Conservation (phyloP, 2,113 vertebrate species). For the Camelus dromedarius region DNA sequence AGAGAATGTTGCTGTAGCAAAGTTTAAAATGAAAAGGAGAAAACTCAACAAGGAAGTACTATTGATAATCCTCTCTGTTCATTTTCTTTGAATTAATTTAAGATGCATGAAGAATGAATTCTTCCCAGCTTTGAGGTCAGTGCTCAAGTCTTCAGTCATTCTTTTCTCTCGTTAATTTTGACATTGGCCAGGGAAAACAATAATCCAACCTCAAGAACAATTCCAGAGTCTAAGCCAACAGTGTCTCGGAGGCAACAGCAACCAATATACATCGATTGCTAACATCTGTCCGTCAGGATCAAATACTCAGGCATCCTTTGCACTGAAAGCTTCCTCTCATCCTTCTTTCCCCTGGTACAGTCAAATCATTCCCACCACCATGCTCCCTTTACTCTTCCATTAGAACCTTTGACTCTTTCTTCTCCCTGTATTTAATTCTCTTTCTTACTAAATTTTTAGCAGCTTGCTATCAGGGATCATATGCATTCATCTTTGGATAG, state of each 20-base stretch:
- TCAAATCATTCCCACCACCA: not conserved
- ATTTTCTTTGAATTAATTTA: conserved; percentile 51
- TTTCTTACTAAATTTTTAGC: not conserved
- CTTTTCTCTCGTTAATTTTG: conserved; percentile 30
- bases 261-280: not conserved
- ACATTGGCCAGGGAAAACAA: not conserved
- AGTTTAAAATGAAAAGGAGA: conserved; percentile 55
- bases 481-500: not conserved
- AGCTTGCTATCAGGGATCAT: not conserved
- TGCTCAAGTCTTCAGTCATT: not conserved
- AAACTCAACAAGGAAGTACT: not conserved
- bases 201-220: conserved; percentile 1
- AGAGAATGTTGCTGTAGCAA: not conserved
- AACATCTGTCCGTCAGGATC: conserved; percentile 39
- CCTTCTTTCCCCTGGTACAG: not conserved
- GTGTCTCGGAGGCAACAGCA: not conserved
- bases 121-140: not conserved
- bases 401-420: not conserved
- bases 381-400: not conserved
- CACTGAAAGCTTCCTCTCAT: not conserved
- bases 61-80: conserved; percentile 9
- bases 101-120: conserved; percentile 44
- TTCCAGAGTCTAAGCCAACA: not conserved
- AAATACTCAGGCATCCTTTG: not conserved
- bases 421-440: not conserved